These are phyloP conservation scores for Hipparchia semele DNA, from an alignment of 2,888 invertebrate species.

Conservation along the genomic window DNA sequence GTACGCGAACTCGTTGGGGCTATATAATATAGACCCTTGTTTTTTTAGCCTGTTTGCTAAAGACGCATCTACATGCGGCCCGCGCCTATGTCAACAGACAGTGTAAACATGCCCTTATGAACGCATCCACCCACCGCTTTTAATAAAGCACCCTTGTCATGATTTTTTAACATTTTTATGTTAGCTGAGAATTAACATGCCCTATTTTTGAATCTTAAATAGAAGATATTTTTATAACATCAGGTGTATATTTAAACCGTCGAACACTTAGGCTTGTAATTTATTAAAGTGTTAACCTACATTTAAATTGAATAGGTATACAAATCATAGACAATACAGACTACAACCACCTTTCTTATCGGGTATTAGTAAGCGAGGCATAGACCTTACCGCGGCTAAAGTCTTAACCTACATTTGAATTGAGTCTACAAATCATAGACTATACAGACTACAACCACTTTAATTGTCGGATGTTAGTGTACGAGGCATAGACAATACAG, in stretches of 20 bases:
- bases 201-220: slow-evolving; percentile 28
- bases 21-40: slow-evolving; percentile 70
- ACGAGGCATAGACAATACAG: slow-evolving; percentile 49
- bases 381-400: no score
- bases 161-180: slow-evolving; percentile 51
- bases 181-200: slow-evolving; percentile 41
- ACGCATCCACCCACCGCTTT: slow-evolving; percentile 61
- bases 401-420: no score
- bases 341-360: no score
- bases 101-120: slow-evolving; percentile 78
- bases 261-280: no score
- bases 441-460: no score
- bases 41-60: slow-evolving; percentile 80
- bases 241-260: no score
- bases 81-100: slow-evolving; percentile 73
- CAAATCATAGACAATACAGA: no score
- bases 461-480: slow-evolving; percentile 28
- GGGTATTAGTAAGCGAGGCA: no score
- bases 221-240: background rate
- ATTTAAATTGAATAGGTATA: no score
- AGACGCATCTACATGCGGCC: slow-evolving; percentile 78
- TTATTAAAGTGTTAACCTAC: no score
- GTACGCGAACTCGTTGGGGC: slow-evolving; percentile 48
- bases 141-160: slow-evolving; percentile 63
- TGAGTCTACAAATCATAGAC: no score